phyloP scores from a whole-genome alignment of 30 jellyfish, hydroid and myxozoan genomes.

The Aurelia sp. region DNA sequence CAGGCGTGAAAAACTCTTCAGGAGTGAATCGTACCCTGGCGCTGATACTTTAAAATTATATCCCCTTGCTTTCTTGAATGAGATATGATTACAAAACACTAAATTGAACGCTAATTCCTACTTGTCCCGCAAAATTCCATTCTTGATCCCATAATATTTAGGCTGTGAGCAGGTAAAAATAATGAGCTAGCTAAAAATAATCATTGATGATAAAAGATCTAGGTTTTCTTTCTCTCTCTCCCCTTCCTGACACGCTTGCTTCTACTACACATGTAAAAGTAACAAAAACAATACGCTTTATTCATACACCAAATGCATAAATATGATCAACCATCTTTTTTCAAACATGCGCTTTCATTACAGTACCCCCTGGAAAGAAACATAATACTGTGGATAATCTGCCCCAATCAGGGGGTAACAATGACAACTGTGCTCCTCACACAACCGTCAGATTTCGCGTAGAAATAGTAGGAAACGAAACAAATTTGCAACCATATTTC shows the following conservation, averaged over 20 bases:
- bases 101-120: constrained; percentile 1
- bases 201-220: neutral
- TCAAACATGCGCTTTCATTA: constrained; percentile 52
- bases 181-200: no score
- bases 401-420: neutral
- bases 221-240: no score
- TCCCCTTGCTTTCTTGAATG: neutral
- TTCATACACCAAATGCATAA: constrained; percentile 31
- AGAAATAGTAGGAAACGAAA: no score
- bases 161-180: no score
- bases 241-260: no score
- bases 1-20: constrained; percentile 39
- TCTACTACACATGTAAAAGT: constrained; percentile 43
- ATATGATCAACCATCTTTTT: constrained; percentile 7
- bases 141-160: no score
- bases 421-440: neutral
- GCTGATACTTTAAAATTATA: neutral
- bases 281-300: constrained; percentile 32
- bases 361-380: constrained; percentile 28
- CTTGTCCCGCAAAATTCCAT: no score
- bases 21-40: constrained; percentile 52
- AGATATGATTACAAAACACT: neutral
- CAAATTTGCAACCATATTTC: no score
- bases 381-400: neutral
- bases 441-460: no score